phyloP scores from a whole-genome alignment of 2,797 vertebrate species.

The Phalloptychus januarius region DNA sequence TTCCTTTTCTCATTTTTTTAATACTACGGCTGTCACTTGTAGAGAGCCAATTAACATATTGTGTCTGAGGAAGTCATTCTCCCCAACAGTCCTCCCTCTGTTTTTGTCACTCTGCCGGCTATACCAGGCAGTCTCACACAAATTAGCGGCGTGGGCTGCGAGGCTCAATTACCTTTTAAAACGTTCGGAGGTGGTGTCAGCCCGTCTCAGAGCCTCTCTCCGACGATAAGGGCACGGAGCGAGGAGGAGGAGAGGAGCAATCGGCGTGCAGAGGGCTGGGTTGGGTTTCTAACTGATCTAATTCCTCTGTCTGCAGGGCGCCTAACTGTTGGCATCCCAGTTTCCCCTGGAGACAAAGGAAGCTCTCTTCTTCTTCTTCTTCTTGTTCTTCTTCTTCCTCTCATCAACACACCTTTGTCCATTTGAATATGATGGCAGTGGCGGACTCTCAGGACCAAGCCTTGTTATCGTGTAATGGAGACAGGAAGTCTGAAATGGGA shows the following conservation, averaged over 20 bases:
- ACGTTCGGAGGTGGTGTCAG: conserved; percentile 76
- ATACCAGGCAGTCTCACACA: conserved; percentile 72
- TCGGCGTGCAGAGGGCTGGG: conserved; percentile 55
- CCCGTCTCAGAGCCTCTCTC: conserved; percentile 64
- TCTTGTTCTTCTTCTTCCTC: conserved; percentile 57
- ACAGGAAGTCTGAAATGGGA: conserved; percentile 62
- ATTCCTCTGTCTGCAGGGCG: conserved; percentile 67
- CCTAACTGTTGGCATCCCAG: conserved; percentile 60
- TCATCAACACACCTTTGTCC: conserved; percentile 69
- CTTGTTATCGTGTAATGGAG: conserved; percentile 75
- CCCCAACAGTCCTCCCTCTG: conserved; percentile 54
- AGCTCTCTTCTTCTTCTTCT: conserved; percentile 67
- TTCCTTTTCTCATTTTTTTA: neutral
- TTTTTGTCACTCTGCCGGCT: conserved; percentile 76
- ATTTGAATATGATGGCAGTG: conserved; percentile 72
- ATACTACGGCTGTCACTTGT: conserved; percentile 70
- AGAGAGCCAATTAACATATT: conserved; percentile 83
- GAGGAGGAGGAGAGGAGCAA: conserved; percentile 53
- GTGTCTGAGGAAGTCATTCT: conserved; percentile 76
- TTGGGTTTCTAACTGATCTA: conserved; percentile 78
- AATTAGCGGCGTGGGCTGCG: conserved; percentile 80
- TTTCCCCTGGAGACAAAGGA: conserved; percentile 65
- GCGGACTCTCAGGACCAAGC: conserved; percentile 68
- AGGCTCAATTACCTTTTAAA: conserved; percentile 83
- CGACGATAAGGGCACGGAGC: conserved; percentile 64